Percentiles rank a stretch among this genome's conserved stretches.
phyloP scores from a whole-genome alignment of 2,113 vertebrate species.

The Micronycteris hirsuta region DNA sequence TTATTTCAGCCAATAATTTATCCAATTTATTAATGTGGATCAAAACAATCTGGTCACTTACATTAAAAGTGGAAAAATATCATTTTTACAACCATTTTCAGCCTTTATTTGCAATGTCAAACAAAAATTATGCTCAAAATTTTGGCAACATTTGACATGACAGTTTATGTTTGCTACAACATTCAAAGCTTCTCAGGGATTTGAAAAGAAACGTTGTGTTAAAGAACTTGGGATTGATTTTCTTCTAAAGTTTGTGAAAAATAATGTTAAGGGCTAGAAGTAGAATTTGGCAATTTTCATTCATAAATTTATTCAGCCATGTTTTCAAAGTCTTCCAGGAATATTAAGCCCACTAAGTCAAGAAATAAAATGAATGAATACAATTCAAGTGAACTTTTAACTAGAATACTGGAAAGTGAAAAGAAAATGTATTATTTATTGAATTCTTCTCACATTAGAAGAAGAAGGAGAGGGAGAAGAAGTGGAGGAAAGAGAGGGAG shows the following conservation, averaged over 20 bases:
- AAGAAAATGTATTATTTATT: slow-evolving; percentile 2
- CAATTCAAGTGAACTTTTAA: neutral
- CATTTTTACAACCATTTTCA: neutral
- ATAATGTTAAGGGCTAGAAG: neutral
- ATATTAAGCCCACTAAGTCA: neutral
- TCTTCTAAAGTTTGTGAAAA: neutral
- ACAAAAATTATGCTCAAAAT: neutral
- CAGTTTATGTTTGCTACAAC: neutral
- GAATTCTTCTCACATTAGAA: slow-evolving; percentile 22
- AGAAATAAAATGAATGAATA: slow-evolving; percentile 5
- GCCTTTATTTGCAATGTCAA: neutral
- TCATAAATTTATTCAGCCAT: slow-evolving; percentile 4
- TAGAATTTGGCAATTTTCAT: slow-evolving; percentile 23
- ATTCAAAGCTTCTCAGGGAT: neutral
- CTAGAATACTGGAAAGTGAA: neutral
- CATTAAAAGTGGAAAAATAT: neutral
- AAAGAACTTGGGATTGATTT: neutral
- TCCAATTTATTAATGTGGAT: neutral
- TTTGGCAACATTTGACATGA: neutral
- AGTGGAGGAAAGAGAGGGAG: too few species aligned
- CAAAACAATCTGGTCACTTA: neutral
- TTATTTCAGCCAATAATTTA: neutral
- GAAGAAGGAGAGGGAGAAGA: neutral
- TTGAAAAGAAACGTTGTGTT: neutral
- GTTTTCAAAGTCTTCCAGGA: slow-evolving; percentile 1